phyloP scores from a whole-genome alignment of 2,888 invertebrate genomes.

The Agrochola lota region DNA sequence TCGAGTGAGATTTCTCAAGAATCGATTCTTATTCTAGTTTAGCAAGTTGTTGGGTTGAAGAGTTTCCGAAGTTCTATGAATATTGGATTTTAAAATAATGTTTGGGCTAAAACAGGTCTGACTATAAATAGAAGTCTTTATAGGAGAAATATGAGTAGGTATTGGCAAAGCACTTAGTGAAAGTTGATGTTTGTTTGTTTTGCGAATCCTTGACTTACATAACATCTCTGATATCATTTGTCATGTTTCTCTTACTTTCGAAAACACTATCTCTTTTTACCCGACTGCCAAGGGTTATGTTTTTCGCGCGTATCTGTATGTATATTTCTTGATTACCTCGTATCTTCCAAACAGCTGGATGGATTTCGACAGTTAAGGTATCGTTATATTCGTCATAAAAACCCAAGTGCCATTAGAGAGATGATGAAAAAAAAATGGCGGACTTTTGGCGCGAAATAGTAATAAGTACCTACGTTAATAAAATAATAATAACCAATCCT shows the following conservation, averaged over 20 bases:
- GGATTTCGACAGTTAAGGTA: too few relatives aligned
- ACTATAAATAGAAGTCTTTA: conserved; percentile 28
- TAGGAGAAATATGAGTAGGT: conserved; percentile 25
- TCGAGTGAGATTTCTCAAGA: conserved; percentile 24
- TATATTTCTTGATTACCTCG: too few relatives aligned
- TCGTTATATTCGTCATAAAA: too few relatives aligned
- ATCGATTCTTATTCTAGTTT: conserved; percentile 16
- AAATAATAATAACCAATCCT: too few relatives aligned
- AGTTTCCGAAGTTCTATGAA: conserved; percentile 19
- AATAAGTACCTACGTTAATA: too few relatives aligned
- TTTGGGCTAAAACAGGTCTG: conserved; percentile 21
- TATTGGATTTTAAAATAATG: conserved; percentile 32
- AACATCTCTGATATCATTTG: conserved; percentile 36
- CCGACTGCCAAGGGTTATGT: too few relatives aligned
- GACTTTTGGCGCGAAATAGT: too few relatives aligned
- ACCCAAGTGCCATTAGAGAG: too few relatives aligned
- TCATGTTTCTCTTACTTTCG: conserved; percentile 48
- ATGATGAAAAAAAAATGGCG: too few relatives aligned
- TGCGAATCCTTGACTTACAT: conserved; percentile 45
- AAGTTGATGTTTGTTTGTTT: conserved; percentile 58
- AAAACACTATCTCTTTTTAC: conserved; percentile 27
- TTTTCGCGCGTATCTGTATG: too few relatives aligned
- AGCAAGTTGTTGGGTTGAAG: conserved; percentile 1
- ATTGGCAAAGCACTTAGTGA: conserved; percentile 42
- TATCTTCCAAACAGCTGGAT: too few relatives aligned